A percentile compares a stretch with the other conserved stretches of the same genome.
phyloP scores from a whole-genome alignment of 1,140 invertebrate genomes.

The Drosophila lacertosa region DNA sequence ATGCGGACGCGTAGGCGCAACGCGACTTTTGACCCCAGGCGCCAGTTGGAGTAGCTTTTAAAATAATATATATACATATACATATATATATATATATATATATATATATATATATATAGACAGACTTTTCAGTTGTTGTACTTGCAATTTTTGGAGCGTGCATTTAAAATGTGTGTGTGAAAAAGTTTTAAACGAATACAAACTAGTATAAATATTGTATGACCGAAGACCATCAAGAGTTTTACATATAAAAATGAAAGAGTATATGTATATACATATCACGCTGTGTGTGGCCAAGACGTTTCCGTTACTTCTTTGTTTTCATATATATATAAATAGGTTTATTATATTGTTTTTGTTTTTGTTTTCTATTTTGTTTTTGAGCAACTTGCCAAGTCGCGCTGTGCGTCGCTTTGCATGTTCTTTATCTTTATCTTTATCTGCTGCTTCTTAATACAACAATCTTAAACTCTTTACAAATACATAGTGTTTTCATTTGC shows the following conservation, averaged over 20 bases:
- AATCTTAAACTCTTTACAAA: slow-evolving; percentile 53
- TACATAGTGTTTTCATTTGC: slow-evolving; percentile 58
- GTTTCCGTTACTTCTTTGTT: slow-evolving; percentile 38
- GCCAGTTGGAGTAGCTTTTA: slow-evolving; percentile 41
- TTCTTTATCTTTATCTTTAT: slow-evolving; percentile 13
- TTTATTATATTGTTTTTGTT: slow-evolving; percentile 12
- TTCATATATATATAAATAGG: slow-evolving; percentile 13
- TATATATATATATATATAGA: slow-evolving; percentile 62
- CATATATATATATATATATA: slow-evolving; percentile 49
- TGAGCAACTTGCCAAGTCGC: slow-evolving; percentile 67
- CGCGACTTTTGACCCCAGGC: slow-evolving; percentile 56
- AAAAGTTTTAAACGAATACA: slow-evolving; percentile 25
- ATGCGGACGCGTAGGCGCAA: slow-evolving; percentile 55
- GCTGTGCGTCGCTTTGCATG: slow-evolving; percentile 65
- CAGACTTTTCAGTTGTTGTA: slow-evolving; percentile 72
- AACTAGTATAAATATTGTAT: slow-evolving; percentile 54
- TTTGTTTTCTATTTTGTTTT: slow-evolving; percentile 45
- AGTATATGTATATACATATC: slow-evolving; percentile 67
- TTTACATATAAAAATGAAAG: slow-evolving; percentile 48
- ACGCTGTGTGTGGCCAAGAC: slow-evolving; percentile 69
- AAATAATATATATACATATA: slow-evolving; percentile 37
- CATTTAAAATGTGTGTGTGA: slow-evolving; percentile 44
- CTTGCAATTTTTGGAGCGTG: slow-evolving; percentile 71
- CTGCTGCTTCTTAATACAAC: slow-evolving; percentile 45
- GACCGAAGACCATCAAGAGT: slow-evolving; percentile 50